These are phyloP conservation scores for Loriculus beryllinus DNA, from an alignment of 2,797 vertebrate species.

Conservation along the genomic window DNA sequence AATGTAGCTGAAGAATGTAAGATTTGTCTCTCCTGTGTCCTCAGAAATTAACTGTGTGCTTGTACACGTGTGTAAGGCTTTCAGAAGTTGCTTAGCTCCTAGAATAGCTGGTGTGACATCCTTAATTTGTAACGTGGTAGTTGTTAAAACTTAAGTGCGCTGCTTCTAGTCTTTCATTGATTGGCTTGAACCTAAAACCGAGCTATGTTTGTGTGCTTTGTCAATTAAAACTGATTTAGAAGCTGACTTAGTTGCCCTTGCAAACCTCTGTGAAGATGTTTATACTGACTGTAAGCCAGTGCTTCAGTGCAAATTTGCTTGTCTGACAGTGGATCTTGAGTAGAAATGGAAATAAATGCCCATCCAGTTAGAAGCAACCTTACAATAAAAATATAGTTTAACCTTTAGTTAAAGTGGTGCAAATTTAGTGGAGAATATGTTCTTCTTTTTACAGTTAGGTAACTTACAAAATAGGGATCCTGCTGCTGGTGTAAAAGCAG, in stretches of 20 bases:
- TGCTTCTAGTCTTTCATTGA: background rate
- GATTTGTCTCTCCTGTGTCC: background rate
- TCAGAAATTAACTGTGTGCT: background rate
- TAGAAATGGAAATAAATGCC: background rate
- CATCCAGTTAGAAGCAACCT: background rate
- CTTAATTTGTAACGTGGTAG: background rate
- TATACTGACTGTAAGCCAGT: background rate
- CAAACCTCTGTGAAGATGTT: background rate
- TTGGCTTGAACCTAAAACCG: background rate
- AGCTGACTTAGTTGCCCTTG: background rate
- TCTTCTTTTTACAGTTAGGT: background rate
- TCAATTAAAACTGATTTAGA: background rate
- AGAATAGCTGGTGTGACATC: background rate
- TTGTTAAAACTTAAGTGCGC: background rate
- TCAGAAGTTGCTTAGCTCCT: background rate
- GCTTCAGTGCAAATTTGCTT: background rate
- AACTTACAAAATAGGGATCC: background rate
- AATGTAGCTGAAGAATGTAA: background rate
- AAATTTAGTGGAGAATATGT: rapidly evolving
- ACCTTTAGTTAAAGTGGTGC: background rate
- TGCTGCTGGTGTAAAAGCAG: background rate
- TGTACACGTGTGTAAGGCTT: background rate
- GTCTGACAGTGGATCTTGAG: background rate
- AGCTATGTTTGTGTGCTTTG: background rate
- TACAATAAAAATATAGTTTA: background rate